Conservation (phyloP, 2,888 invertebrate species). For the Gonocerus acuteangulatus region DNA sequence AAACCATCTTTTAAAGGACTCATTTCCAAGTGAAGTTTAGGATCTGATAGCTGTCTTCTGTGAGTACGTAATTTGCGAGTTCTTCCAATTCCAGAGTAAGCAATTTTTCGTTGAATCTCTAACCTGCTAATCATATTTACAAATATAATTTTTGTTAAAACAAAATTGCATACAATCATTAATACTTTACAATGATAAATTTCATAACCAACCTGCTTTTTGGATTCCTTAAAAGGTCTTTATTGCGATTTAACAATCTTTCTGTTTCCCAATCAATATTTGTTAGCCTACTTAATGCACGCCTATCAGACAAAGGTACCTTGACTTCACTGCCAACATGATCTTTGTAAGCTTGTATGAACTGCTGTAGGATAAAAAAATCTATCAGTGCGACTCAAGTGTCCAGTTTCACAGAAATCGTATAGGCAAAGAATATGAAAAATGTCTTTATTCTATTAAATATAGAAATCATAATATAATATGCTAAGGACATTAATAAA, state of each 20-base stretch:
- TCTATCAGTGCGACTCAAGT: background rate
- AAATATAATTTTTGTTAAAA: background rate
- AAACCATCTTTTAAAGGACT: constrained; percentile 48
- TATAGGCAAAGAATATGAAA: too few relatives aligned
- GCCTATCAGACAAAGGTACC: constrained; percentile 35
- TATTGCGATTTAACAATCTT: constrained; percentile 34
- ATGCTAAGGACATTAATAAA: too few relatives aligned
- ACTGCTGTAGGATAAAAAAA: constrained; percentile 24
- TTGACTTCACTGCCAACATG: constrained; percentile 35
- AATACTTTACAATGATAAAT: background rate
- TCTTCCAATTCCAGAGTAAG: constrained; percentile 39
- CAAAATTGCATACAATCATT: background rate
- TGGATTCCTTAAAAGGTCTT: constrained; percentile 36
- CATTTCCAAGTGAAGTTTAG: constrained; percentile 48
- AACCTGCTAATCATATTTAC: constrained; percentile 34
- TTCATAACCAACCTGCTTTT: constrained; percentile 35
- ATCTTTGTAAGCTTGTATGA: constrained; percentile 35
- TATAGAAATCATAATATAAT: too few relatives aligned
- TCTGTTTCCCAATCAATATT: constrained; percentile 36
- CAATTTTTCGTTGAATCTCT: constrained; percentile 40
- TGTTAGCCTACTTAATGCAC: constrained; percentile 34
- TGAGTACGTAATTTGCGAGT: constrained; percentile 44
- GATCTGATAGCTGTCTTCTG: constrained; percentile 50
- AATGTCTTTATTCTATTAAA: too few relatives aligned
- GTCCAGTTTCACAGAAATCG: too few relatives aligned